A percentile compares a stretch with the other conserved stretches of the same genome.
These are phyloP conservation scores for Sparidentex hasta DNA, from an alignment of 2,797 vertebrate species.

Conservation along the genomic window DNA sequence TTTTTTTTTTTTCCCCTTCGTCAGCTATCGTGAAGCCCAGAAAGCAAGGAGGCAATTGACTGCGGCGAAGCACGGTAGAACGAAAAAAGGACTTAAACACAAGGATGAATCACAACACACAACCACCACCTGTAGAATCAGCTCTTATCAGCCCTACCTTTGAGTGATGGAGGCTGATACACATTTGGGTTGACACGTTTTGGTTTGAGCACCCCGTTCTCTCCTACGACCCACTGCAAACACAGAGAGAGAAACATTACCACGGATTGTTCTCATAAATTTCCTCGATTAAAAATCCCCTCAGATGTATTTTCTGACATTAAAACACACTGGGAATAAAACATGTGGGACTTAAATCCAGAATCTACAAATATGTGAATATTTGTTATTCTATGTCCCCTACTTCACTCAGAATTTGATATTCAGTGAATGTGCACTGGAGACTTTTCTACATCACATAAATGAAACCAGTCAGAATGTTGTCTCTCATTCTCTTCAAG, in stretches of 20 bases:
- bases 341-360: neutral
- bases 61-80: slow-evolving; percentile 70
- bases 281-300: neutral
- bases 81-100: slow-evolving; percentile 53
- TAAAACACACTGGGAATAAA: neutral
- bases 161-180: slow-evolving; percentile 96
- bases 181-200: slow-evolving; percentile 92
- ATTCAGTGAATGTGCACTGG: neutral
- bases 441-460: neutral
- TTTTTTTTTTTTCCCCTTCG: neutral
- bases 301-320: neutral
- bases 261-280: neutral
- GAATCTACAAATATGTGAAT: neutral
- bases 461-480: no score
- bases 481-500: no score
- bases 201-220: slow-evolving; percentile 94
- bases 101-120: slow-evolving; percentile 61
- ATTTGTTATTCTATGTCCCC: neutral
- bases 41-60: slow-evolving; percentile 34
- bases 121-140: slow-evolving; percentile 11
- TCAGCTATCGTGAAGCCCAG: slow-evolving; percentile 17
- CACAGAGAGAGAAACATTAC: slow-evolving; percentile 4
- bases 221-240: slow-evolving; percentile 91
- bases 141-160: slow-evolving; percentile 85
- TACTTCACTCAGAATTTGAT: neutral